Conservation (phyloP, 2,113 vertebrate genomes). For the Irena cyanogastra region DNA sequence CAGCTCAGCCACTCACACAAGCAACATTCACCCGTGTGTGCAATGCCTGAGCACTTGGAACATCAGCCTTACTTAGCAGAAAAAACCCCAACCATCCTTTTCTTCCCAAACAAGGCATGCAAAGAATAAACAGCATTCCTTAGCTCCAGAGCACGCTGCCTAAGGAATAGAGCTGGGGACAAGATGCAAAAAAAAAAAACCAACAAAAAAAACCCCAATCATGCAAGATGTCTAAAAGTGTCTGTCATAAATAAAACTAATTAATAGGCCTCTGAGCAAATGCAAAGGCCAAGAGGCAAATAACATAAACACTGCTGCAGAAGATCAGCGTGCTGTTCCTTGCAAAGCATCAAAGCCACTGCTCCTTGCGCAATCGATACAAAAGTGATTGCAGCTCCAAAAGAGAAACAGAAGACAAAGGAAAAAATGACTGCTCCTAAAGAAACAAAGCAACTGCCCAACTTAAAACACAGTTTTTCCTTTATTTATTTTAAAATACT, state of each 20-base stretch:
- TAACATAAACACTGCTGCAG: background rate
- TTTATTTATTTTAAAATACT: background rate
- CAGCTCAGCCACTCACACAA: background rate
- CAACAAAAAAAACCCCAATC: background rate
- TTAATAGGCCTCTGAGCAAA: constrained; percentile 12
- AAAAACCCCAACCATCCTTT: background rate
- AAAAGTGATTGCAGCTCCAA: background rate
- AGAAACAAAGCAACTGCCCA: background rate
- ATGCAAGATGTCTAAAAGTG: background rate
- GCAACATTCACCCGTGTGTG: background rate
- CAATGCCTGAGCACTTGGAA: background rate
- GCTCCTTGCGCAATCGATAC: background rate
- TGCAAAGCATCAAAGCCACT: background rate
- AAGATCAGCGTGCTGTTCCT: background rate
- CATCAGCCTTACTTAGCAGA: background rate
- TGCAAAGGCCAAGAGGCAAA: background rate
- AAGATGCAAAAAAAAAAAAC: background rate
- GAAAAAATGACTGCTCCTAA: background rate
- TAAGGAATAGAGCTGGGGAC: background rate
- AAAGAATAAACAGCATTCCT: background rate
- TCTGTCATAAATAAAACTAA: background rate
- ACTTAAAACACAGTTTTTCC: background rate
- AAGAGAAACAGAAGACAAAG: background rate
- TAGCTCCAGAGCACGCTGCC: background rate
- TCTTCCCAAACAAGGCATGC: background rate